A percentile compares a stretch with the other conserved stretches of the same genome.
Conservation (phyloP, 1,140 invertebrate species). For the Reticulitermes speratus region DNA sequence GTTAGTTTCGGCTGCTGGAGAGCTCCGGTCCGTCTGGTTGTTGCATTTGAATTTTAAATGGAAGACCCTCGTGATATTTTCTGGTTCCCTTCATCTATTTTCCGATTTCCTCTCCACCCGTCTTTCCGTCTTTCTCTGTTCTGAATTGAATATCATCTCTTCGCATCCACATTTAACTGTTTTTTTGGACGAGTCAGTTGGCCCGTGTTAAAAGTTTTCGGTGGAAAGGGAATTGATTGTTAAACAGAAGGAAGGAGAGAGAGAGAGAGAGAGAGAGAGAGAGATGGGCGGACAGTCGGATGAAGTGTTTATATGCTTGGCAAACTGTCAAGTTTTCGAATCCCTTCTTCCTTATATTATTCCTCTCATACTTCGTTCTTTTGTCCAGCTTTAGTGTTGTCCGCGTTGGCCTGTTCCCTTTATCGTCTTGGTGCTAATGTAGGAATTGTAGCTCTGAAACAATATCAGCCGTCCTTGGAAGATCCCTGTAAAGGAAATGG, state of each 20-base stretch:
- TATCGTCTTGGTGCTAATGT: too few relatives aligned
- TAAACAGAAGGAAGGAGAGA: not conserved
- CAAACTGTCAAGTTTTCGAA: not conserved
- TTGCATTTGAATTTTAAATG: conserved; percentile 14
- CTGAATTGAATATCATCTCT: too few relatives aligned
- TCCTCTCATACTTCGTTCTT: not conserved
- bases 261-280: not conserved
- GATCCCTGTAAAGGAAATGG: too few relatives aligned
- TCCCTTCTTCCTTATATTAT: too few relatives aligned
- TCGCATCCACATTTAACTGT: not conserved
- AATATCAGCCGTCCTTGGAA: too few relatives aligned
- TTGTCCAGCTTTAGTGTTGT: too few relatives aligned
- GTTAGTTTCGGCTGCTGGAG: too few relatives aligned
- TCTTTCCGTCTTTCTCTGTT: not conserved
- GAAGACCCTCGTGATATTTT: not conserved
- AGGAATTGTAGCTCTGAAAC: too few relatives aligned
- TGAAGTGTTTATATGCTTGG: conserved; percentile 9
- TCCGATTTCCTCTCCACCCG: not conserved
- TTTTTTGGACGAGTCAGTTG: not conserved
- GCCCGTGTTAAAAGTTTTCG: not conserved
- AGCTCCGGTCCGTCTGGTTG: too few relatives aligned
- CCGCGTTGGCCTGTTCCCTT: too few relatives aligned
- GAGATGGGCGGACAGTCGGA: not conserved
- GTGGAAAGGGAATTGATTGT: not conserved
- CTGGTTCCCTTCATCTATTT: not conserved